Evolutionary conservation across 2,797 vertebrate genomes (phyloP).

Genomic region (Clarias fuscus): DNA sequence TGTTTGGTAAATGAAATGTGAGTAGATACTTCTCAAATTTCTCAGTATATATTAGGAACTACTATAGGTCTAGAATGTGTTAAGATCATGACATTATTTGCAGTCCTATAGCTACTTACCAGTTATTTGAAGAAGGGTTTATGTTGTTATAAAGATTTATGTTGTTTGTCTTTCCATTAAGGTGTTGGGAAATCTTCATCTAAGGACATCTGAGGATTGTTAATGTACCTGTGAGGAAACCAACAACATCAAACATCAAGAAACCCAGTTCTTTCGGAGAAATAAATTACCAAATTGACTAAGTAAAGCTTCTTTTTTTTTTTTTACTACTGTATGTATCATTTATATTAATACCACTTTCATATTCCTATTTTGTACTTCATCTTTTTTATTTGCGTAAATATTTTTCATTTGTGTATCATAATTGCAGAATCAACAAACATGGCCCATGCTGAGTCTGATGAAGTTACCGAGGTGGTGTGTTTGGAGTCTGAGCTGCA

Average conservation of each 20-base stretch:
- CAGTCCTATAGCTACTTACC: neutral
- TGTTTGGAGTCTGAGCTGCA: constrained; percentile 78
- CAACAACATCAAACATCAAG: neutral
- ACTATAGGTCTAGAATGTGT: neutral
- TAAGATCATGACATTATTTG: neutral
- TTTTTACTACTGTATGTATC: neutral
- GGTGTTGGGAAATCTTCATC: neutral
- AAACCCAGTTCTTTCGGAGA: neutral
- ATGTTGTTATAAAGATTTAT: neutral
- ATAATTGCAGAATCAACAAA: constrained; percentile 51
- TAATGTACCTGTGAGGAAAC: neutral
- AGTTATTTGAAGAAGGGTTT: neutral
- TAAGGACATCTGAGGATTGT: too few relatives aligned
- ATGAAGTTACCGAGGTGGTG: constrained; percentile 71
- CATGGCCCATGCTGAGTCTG: constrained; percentile 36
- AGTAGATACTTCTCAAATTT: neutral
- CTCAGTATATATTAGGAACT: neutral
- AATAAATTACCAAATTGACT: neutral
- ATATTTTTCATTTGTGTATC: neutral
- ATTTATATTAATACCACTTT: neutral
- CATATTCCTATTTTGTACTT: neutral
- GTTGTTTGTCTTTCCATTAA: neutral
- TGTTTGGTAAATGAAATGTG: neutral
- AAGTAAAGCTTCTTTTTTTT: neutral
- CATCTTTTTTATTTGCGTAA: neutral